Conservation (phyloP, 2,797 vertebrate species). For the Oophaga sylvatica region DNA sequence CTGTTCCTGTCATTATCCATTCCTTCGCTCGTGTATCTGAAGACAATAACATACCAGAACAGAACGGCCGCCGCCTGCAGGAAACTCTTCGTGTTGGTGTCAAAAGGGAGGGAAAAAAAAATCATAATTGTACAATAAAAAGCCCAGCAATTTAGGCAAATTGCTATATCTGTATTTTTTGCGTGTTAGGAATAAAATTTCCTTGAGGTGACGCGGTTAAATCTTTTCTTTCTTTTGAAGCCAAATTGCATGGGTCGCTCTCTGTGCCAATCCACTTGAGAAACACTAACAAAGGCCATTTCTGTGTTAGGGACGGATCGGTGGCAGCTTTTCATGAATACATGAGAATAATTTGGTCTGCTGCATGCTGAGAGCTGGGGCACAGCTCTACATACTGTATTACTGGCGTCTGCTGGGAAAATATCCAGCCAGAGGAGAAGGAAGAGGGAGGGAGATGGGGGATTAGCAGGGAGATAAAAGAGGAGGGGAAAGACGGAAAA, state of each 20-base stretch:
- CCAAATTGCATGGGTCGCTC: slow-evolving; percentile 64
- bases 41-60: slow-evolving; percentile 53
- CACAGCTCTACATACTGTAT: slow-evolving; percentile 62
- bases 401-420: slow-evolving; percentile 62
- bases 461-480: slow-evolving; percentile 59
- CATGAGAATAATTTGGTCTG: slow-evolving; percentile 63
- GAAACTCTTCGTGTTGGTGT: slow-evolving; percentile 51
- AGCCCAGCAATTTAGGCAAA: slow-evolving; percentile 67
- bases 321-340: slow-evolving; percentile 64
- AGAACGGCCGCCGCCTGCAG: slow-evolving; percentile 28
- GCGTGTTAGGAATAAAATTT: slow-evolving; percentile 62
- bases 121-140: slow-evolving; percentile 61
- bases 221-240: slow-evolving; percentile 66
- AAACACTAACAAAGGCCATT: slow-evolving; percentile 66
- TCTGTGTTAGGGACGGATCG: slow-evolving; percentile 61
- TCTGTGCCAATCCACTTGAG: slow-evolving; percentile 68
- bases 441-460: slow-evolving; percentile 51
- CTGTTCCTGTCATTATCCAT: slow-evolving; percentile 52
- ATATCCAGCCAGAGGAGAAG: slow-evolving; percentile 60
- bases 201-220: slow-evolving; percentile 66
- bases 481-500: slow-evolving; percentile 47
- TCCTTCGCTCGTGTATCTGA: slow-evolving; percentile 39
- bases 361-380: slow-evolving; percentile 61
- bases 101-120: slow-evolving; percentile 52
- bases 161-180: slow-evolving; percentile 69